Evolutionary conservation across 2,888 invertebrate species (phyloP).

Genomic region (Lamellibrachia columna): DNA sequence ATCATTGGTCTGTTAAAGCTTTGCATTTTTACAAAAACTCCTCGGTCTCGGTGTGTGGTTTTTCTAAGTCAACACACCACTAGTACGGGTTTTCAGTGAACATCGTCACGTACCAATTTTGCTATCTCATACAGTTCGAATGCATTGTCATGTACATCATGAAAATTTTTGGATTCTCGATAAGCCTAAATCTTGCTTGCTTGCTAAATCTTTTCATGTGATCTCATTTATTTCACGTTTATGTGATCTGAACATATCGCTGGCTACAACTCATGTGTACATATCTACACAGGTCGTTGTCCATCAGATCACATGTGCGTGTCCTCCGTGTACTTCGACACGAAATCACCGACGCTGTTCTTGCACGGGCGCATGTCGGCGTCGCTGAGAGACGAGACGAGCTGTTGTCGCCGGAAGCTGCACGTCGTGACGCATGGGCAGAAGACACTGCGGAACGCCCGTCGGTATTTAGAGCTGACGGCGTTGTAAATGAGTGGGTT

Average conservation of each 20-base stretch:
- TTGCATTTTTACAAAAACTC: background rate
- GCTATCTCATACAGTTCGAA: background rate
- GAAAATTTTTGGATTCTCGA: too few species aligned
- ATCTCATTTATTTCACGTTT: background rate
- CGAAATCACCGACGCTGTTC: background rate
- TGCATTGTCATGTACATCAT: background rate
- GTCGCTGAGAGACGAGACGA: conserved; percentile 12
- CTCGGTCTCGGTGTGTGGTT: background rate
- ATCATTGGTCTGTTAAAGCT: background rate
- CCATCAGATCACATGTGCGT: background rate
- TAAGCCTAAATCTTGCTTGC: too few species aligned
- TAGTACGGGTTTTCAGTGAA: background rate
- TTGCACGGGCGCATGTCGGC: background rate
- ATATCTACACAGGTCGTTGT: background rate
- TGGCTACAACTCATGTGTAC: background rate
- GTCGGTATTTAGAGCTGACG: conserved; percentile 21
- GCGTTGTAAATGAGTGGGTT: conserved; percentile 18
- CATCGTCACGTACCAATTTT: background rate
- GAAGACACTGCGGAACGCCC: background rate
- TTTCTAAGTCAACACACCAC: background rate
- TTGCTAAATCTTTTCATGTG: background rate
- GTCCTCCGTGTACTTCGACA: background rate
- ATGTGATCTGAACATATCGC: background rate
- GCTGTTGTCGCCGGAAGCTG: background rate
- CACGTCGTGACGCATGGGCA: background rate